phyloP scores from a whole-genome alignment of 2,888 invertebrate species.

The Microctonus hyperodae region DNA sequence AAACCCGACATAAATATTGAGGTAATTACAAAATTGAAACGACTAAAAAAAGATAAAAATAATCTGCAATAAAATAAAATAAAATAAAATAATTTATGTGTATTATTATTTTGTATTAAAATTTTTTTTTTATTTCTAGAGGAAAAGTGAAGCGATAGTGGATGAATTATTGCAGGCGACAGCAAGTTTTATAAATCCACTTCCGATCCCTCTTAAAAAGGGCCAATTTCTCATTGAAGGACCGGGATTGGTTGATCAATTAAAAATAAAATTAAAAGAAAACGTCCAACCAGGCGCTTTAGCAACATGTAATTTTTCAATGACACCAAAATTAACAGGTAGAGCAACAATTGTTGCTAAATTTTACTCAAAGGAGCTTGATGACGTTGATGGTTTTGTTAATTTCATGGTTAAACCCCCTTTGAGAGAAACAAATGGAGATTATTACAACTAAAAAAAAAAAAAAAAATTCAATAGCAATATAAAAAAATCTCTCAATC shows the following conservation, averaged over 20 bases:
- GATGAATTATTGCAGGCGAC: constrained; percentile 67
- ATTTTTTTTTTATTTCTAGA: constrained; percentile 48
- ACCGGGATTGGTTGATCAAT: constrained; percentile 77
- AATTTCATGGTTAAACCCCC: constrained; percentile 73
- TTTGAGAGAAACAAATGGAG: constrained; percentile 50
- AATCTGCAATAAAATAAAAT: too few relatives aligned
- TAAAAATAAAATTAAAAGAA: constrained; percentile 75
- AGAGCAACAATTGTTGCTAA: constrained; percentile 85
- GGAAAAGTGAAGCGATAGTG: constrained; percentile 61
- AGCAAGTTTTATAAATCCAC: constrained; percentile 79
- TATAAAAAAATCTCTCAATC: neutral
- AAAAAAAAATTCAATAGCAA: too few relatives aligned
- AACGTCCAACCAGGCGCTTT: constrained; percentile 72
- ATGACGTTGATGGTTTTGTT: constrained; percentile 89
- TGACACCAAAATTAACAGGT: constrained; percentile 81
- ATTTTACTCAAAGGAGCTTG: constrained; percentile 85
- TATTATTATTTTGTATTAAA: too few relatives aligned
- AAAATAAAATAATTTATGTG: too few relatives aligned
- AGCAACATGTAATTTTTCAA: constrained; percentile 76
- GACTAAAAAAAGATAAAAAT: neutral
- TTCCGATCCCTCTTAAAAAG: constrained; percentile 79
- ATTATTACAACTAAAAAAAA: neutral
- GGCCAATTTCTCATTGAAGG: constrained; percentile 84
- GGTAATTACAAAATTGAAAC: constrained; percentile 40
- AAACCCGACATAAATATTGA: constrained; percentile 88